Evolutionary conservation across 2,797 vertebrate genomes (phyloP), one percentile per base, ranked within the genome.

Genomic region (Gallinago solitaria): DNA sequence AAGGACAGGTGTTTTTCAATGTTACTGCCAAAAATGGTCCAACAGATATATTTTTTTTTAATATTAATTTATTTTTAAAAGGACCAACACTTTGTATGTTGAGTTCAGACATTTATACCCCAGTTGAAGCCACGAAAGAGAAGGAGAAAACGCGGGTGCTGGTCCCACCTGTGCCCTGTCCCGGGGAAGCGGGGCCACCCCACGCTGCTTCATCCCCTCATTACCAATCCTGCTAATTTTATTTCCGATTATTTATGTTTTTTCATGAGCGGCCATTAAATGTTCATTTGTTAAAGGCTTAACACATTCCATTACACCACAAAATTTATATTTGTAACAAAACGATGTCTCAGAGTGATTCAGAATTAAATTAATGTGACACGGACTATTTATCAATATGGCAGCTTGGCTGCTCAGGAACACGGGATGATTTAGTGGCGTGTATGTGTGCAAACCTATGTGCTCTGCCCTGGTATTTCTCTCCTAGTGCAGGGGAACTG

Each of bases 201-300:
- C 59, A 51, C 0, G 1, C 61, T 68, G 75, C 75, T 83, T 76
- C 86, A 32, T 85, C 57, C 1, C 0, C 92, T 96, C 90, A 75
- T 93, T 96, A 96, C 80, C 81, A 70, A 65, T 60, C 67, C 84
- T 20, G 33, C 88, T 96, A 93, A 95, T 97, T 98, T 96, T 89
- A 75, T 93, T 96, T 87, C 77, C 83, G 83, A 88, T 97, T 98
- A 96, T 97, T 97, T 96, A 95, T 97, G 92, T 83, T 96, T 96
- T 95, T 96, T 95, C 89, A 84, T 60, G 92, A 95, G 82, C 23
- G 2, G 78, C 97, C 95, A 97, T 97, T 97, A 97, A 98, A 97
- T 89, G 97, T 94, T 96, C 96, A 97, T 97, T 98, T 97, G 96
- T 97, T 97, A 97, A 94, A 88, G 86, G 93, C 95, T 97, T 97